Evolutionary conservation across 2,797 vertebrate species (phyloP), one percentile per base, ranked within the genome.

Genomic region (Spatula versicolor): DNA sequence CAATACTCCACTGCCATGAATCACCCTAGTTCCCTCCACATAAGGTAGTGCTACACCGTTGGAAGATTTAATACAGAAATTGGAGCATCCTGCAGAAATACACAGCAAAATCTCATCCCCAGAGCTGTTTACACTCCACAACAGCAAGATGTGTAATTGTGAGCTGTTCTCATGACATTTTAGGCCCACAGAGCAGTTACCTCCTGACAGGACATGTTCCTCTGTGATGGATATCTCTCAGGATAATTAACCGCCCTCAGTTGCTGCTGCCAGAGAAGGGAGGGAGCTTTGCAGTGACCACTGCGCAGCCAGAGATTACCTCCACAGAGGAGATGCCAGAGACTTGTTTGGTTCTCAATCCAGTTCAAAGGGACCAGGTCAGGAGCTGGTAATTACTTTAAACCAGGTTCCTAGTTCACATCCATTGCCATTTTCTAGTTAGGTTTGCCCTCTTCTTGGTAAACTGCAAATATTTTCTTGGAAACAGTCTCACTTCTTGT

Each of bases 381-480:
- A 62, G 74, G 45, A 90, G 20, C 23, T 78, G 58, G 69, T 63
- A 80, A 83, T 19, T 26, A 82, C 82, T 83, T 82, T 80, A 90
- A 85, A 55, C 16, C 74, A 90, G 30, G 21, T 56, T 90, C 72
- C 72, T 37, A 55, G 19, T 75, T 73, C 62, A 55, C 26, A 69
- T 83, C 54, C 69, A 35, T 62, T 89, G 28, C 52, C 66, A 56
- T 92, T 83, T 95, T 88, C 73, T 67, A 81, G 81, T 41, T 93
- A 63, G 22, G 18, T 91, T 95, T 92, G 37, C 84, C 66, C 35
- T 82, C 68, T 56, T 88, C 69, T 63, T 72, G 75, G 82, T 94
- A 93, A 96, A 92, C 33, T 94, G 62, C 74, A 91, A 95, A 87
- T 17, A 83, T 92, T 91, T 94, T 93, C 93, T 95, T 95, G 92